phyloP scores from a whole-genome alignment of 2,888 invertebrate genomes.

The Onchidella celtica region DNA sequence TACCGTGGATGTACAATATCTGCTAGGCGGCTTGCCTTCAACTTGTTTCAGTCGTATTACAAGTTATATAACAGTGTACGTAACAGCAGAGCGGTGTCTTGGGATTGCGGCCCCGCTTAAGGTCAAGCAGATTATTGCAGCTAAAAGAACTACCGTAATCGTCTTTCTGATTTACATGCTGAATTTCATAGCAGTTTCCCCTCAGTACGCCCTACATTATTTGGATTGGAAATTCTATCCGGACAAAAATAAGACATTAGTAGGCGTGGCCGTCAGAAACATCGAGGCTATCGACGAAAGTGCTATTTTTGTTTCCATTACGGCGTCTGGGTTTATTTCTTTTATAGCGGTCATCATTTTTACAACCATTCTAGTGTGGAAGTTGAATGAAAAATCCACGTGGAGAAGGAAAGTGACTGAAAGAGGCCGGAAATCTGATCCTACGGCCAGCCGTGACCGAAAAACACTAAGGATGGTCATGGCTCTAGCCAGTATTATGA shows the following conservation, averaged over 20 bases:
- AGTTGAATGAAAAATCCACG: background rate
- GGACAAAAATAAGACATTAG: background rate
- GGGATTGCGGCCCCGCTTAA: background rate
- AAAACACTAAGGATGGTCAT: conserved; percentile 12
- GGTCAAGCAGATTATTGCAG: conserved; percentile 10
- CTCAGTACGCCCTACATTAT: background rate
- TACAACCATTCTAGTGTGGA: background rate
- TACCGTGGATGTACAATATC: background rate
- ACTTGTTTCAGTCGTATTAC: conserved; percentile 14
- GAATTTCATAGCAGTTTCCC: background rate
- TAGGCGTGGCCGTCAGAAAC: background rate
- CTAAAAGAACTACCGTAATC: background rate
- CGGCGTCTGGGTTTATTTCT: background rate
- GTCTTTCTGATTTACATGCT: conserved; percentile 2
- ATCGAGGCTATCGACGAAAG: background rate
- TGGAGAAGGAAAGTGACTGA: background rate
- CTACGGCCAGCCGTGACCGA: background rate
- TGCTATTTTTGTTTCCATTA: background rate
- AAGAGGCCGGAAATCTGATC: background rate
- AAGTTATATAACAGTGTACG: conserved; percentile 11
- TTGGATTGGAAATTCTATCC: conserved; percentile 25
- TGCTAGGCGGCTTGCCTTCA: background rate
- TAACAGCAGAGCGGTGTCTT: conserved; percentile 21
- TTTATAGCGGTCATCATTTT: background rate
- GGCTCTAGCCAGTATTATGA: background rate